phyloP scores from a whole-genome alignment of 2,113 vertebrate genomes.

The Planiliza haematocheilus region DNA sequence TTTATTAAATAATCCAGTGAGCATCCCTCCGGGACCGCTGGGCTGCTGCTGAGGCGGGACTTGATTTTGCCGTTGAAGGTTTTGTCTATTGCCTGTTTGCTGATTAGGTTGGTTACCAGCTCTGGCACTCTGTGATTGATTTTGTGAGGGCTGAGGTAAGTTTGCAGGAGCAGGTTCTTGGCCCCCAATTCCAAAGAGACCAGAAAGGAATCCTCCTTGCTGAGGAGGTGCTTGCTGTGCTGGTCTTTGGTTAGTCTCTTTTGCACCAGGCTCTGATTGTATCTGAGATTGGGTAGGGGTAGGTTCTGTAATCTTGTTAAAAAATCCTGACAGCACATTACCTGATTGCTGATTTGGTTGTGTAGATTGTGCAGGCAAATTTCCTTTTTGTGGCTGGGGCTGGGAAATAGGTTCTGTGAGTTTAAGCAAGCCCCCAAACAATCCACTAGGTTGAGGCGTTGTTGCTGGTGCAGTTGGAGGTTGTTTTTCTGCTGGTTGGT shows the following conservation, averaged over 20 bases:
- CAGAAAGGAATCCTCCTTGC: conserved; percentile 79
- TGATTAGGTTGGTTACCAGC: conserved; percentile 46
- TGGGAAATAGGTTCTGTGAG: conserved; percentile 63
- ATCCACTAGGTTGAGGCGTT: conserved; percentile 64
- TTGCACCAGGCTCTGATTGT: conserved; percentile 30
- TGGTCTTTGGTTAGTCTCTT: conserved; percentile 49
- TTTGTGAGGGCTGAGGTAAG: conserved; percentile 36
- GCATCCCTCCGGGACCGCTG: conserved; percentile 68
- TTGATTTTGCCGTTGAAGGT: conserved; percentile 72
- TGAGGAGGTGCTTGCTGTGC: conserved; percentile 58
- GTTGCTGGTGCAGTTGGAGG: conserved; percentile 34
- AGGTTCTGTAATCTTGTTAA: conserved; percentile 78
- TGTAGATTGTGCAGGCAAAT: conserved; percentile 20
- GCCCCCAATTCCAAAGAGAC: conserved; percentile 83
- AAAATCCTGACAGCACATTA: conserved; percentile 75
- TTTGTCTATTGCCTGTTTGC: conserved; percentile 61
- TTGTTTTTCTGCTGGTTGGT: conserved; percentile 37
- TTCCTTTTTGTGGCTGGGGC: conserved; percentile 49
- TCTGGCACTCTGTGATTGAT: conserved; percentile 36
- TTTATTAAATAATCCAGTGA: conserved; percentile 80
- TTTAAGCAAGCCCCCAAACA: conserved; percentile 77
- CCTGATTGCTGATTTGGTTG: conserved; percentile 61
- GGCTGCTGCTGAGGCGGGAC: conserved; percentile 64
- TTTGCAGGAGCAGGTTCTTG: conserved; percentile 70
- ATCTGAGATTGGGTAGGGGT: conserved; percentile 42